Evolutionary conservation across 2,797 vertebrate genomes (phyloP).

Genomic region (Percopsis omiscomaycus): DNA sequence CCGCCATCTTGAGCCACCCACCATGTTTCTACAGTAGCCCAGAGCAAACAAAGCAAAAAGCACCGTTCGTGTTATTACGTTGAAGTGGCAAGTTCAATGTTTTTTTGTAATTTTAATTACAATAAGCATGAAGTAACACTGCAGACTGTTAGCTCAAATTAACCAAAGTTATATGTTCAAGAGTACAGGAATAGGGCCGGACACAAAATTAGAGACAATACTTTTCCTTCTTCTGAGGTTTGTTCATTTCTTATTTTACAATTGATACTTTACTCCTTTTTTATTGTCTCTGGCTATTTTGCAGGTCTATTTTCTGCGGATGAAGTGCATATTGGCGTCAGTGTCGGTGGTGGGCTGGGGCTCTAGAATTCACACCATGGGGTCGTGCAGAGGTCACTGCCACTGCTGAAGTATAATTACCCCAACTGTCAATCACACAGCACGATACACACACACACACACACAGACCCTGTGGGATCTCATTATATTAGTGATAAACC

Average conservation of each 20-base stretch:
- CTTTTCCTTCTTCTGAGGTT: background rate
- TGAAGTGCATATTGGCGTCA: conserved; percentile 34
- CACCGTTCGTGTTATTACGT: no score
- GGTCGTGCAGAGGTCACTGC: conserved; percentile 63
- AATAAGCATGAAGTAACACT: no score
- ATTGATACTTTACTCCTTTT: background rate
- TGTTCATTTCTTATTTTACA: conserved; percentile 11
- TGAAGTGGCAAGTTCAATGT: no score
- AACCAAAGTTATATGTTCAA: no score
- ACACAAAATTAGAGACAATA: no score
- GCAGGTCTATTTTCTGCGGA: conserved; percentile 46
- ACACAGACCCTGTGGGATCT: background rate
- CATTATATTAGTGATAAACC: no score
- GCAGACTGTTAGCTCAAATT: no score
- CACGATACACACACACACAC: conserved; percentile 13
- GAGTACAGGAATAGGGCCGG: no score
- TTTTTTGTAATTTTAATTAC: no score
- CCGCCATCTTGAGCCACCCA: no score
- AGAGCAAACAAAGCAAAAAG: no score
- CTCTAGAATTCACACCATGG: conserved; percentile 56
- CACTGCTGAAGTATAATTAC: conserved; percentile 70
- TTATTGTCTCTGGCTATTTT: conserved; percentile 10
- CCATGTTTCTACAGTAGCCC: no score
- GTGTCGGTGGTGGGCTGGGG: conserved; percentile 33
- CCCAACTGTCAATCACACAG: conserved; percentile 68